phyloP scores from a whole-genome alignment of 2,113 vertebrate genomes.

The Erinaceus europaeus region DNA sequence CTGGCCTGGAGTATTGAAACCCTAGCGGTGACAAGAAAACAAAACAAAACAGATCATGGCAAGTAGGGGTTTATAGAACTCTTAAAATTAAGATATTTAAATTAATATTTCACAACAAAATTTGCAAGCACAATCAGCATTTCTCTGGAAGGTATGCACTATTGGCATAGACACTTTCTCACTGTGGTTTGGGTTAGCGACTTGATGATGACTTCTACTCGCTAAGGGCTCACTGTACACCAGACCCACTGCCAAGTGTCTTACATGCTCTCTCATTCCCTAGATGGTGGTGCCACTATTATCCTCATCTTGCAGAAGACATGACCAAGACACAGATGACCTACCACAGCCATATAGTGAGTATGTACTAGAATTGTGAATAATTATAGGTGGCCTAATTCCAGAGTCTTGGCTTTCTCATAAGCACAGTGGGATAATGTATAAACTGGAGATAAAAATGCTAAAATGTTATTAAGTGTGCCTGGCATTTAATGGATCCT shows the following conservation, averaged over 20 bases:
- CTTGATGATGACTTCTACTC: not conserved
- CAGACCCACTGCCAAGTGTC: not conserved
- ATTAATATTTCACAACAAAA: not conserved
- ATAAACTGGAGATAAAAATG: not conserved
- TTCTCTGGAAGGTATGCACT: not conserved
- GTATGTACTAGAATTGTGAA: not conserved
- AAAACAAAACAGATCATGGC: not conserved
- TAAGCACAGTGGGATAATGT: not conserved
- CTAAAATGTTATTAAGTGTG: not conserved
- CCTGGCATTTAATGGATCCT: not conserved
- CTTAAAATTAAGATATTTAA: not conserved
- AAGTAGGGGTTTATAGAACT: not conserved
- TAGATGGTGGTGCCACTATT: too few species aligned
- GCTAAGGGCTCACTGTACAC: not conserved
- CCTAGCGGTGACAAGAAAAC: too few species aligned
- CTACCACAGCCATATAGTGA: fast-evolving
- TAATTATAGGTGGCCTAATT: not conserved
- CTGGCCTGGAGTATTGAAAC: too few species aligned
- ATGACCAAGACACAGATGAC: not conserved
- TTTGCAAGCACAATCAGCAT: not conserved
- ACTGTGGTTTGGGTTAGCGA: not conserved
- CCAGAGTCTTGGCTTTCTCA: not conserved
- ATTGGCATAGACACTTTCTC: not conserved
- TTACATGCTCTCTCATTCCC: not conserved
- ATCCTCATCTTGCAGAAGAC: not conserved